A percentile compares a stretch with the other conserved stretches of the same genome.
phyloP scores from a whole-genome alignment of 1,140 invertebrate genomes.

The Apis dorsata region DNA sequence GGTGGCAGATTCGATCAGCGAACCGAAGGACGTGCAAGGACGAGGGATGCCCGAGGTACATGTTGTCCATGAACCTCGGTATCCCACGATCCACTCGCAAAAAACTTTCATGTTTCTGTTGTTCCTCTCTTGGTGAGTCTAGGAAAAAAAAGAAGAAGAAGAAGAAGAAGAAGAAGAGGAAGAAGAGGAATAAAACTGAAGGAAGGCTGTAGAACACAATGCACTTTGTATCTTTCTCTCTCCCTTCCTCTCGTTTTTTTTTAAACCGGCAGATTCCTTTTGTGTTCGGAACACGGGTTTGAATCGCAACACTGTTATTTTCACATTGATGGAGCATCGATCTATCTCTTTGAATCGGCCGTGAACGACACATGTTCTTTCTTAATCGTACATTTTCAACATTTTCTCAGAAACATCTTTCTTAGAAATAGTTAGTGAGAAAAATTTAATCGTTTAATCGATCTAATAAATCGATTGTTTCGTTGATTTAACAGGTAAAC shows the following conservation, averaged over 20 bases:
- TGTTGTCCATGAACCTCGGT: slow-evolving; percentile 31
- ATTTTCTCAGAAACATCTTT: too few species aligned
- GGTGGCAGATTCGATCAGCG: slow-evolving; percentile 42
- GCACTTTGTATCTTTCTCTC: not conserved
- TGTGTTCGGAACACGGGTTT: not conserved
- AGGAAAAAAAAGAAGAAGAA: not conserved
- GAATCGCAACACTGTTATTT: slow-evolving; percentile 12
- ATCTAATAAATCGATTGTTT: not conserved
- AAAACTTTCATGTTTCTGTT: slow-evolving; percentile 35
- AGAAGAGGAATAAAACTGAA: not conserved
- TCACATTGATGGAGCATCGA: not conserved
- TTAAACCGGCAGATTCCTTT: not conserved
- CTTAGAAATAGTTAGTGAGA: not conserved
- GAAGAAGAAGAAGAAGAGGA: not conserved
- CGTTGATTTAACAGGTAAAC: too few species aligned
- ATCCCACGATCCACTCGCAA: slow-evolving; percentile 28
- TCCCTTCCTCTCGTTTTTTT: not conserved
- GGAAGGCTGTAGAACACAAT: not conserved
- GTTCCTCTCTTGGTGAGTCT: slow-evolving; percentile 4
- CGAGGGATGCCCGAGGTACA: slow-evolving; percentile 16
- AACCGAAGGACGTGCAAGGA: slow-evolving; percentile 38
- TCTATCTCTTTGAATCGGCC: not conserved
- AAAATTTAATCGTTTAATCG: not conserved
- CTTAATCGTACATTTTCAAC: not conserved
- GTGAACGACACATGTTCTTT: not conserved